Percentiles rank a stretch among this genome's conserved stretches.
phyloP scores from a whole-genome alignment of 2,113 vertebrate genomes.

The Nothocercus julius region DNA sequence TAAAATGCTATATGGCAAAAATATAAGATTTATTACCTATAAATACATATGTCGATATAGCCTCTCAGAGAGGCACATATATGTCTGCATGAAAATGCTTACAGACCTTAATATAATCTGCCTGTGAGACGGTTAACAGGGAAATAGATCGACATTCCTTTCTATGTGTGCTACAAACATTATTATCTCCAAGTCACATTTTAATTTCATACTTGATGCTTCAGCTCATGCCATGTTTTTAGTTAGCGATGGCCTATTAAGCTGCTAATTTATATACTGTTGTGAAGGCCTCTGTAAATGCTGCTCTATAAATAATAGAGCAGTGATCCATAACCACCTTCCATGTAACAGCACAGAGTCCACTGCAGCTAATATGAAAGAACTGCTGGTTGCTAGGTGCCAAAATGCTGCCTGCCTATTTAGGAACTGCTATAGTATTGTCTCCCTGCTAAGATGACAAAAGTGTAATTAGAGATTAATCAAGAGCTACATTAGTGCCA shows the following conservation, averaged over 20 bases:
- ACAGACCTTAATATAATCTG: background rate
- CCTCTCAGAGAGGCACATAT: background rate
- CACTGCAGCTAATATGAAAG: slow-evolving; percentile 80
- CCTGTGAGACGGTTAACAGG: slow-evolving; percentile 47
- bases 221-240: slow-evolving; percentile 71
- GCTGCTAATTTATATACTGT: slow-evolving; percentile 86
- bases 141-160: slow-evolving; percentile 52
- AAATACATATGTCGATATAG: background rate
- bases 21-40: background rate
- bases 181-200: slow-evolving; percentile 62
- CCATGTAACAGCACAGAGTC: slow-evolving; percentile 76
- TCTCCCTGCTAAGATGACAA: slow-evolving; percentile 90
- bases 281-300: slow-evolving; percentile 82
- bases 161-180: slow-evolving; percentile 47
- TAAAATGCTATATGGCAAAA: background rate
- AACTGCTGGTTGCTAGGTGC: slow-evolving; percentile 87
- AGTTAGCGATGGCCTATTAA: slow-evolving; percentile 82
- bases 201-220: slow-evolving; percentile 79
- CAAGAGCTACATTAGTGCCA: slow-evolving; percentile 85
- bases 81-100: background rate
- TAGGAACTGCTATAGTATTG: slow-evolving; percentile 87
- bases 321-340: slow-evolving; percentile 86
- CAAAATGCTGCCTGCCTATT: slow-evolving; percentile 87
- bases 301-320: slow-evolving; percentile 86
- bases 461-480: slow-evolving; percentile 95